These are phyloP conservation scores for Macrochelys suwanniensis DNA, from an alignment of 2,797 vertebrate species.

Conservation along the genomic window DNA sequence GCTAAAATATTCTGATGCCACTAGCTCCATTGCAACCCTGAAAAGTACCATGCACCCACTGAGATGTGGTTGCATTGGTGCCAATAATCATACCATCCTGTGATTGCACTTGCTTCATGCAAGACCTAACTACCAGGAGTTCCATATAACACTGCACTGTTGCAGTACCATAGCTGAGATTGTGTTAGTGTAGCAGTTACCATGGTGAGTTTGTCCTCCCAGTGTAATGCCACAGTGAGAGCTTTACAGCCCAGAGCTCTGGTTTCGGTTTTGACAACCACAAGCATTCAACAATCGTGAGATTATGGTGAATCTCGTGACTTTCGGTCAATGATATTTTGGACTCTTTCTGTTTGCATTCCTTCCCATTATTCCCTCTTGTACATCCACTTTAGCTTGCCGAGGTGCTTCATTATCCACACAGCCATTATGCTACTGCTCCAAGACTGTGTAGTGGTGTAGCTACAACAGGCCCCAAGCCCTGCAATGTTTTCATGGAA, in stretches of 20 bases:
- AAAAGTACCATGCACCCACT: neutral
- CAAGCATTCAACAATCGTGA: neutral
- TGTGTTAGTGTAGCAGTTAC: neutral
- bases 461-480: neutral
- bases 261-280: neutral
- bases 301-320: neutral
- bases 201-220: neutral
- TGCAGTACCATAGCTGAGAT: neutral
- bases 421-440: neutral
- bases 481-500: neutral
- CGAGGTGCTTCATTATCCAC: rapidly evolving
- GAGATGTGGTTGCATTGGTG: neutral
- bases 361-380: neutral
- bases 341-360: neutral
- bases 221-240: neutral
- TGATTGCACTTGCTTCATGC: neutral
- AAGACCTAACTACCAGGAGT: neutral
- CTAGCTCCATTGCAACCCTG: neutral
- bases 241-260: neutral
- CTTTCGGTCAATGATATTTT: neutral
- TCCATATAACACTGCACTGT: neutral
- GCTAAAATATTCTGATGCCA: neutral
- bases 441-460: neutral
- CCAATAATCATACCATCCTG: neutral
- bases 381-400: neutral